Base-by-base conservation (phyloP, 2,113 vertebrate species). In the Callaeas wilsoni region DNA sequence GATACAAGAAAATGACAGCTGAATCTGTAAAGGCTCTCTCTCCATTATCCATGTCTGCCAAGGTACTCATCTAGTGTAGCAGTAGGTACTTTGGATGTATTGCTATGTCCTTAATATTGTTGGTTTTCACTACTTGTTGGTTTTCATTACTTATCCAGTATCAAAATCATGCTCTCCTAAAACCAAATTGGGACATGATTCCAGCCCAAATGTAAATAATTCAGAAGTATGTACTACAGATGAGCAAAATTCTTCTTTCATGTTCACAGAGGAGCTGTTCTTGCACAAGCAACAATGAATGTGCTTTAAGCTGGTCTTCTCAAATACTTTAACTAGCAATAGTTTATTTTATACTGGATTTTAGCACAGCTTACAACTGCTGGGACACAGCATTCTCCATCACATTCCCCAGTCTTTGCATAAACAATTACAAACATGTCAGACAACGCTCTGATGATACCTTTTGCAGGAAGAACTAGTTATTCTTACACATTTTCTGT, bases 1-100 rank as follows among this genome's bases (percentile, higher is more conserved):
- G 85, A 50, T 93, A 74, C 41, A 90, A 87, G 49, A 87, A 94
- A 95, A 88, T 64, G 84, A 94, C 70, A 93, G 70, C 59, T 20
- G 10, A 53, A 75, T 81, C 80, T 73, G 22, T 85, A 65, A 89
- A 49, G 5, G 78, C 68, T 84, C 71, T 65, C 15, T 67, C 59
- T 55, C 76, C 3, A 2, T 65, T 82, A 56, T 67, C 60, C 57
- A 8, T 60, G 64, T 37, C 69, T 85, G 71, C 55, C 71, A 82
- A 79, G 50, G 27, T 74, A 52, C 44, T 65, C 30, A 30, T 65
- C 49, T 74, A 37, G 50, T 57, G 25, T 19, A 46, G 77, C 4
- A 8, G 67, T 33, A 90, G 85, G 56, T 85, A 56, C 42, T 60
- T 50, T 65, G 56, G 52, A 41, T 78, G 32, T 16, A 37, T 65